Percentiles rank a stretch among this genome's conserved stretches.
Conservation (phyloP, 1,140 invertebrate species). For the Lucilia sericata region DNA sequence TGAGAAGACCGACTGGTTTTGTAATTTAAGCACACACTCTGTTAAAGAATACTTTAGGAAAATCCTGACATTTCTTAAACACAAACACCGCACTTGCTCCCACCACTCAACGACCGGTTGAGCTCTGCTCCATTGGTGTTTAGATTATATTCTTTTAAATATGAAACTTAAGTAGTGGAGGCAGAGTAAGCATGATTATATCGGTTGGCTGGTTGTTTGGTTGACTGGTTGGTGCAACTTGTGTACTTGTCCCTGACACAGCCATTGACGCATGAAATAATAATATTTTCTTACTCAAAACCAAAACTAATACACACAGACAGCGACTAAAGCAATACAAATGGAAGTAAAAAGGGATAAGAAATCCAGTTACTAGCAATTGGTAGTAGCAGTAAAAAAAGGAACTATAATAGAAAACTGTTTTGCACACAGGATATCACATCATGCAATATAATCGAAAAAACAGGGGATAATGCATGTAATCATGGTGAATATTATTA, state of each 20-base stretch:
- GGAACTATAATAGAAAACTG: not conserved
- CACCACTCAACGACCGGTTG: no score
- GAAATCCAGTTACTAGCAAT: not conserved
- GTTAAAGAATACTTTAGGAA: not conserved
- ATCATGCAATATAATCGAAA: slow-evolving; percentile 15
- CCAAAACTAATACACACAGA: not conserved
- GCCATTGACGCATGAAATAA: slow-evolving; percentile 28
- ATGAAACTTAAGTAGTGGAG: not conserved
- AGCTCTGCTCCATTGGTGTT: not conserved
- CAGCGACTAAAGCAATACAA: not conserved
- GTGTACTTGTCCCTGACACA: slow-evolving; percentile 16
- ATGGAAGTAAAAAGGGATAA: not conserved
- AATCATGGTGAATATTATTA: slow-evolving; percentile 15
- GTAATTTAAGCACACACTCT: not conserved
- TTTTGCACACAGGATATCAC: not conserved
- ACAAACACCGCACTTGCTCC: not conserved
- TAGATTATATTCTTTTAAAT: slow-evolving; percentile 4
- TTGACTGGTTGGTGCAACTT: not conserved
- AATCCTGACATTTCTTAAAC: not conserved
- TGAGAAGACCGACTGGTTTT: not conserved
- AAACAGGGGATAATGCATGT: slow-evolving; percentile 25
- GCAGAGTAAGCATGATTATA: not conserved
- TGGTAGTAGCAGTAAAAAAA: not conserved
- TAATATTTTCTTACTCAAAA: slow-evolving; percentile 10
- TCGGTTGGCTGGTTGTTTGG: not conserved